A percentile compares a stretch with the other conserved stretches of the same genome.
Evolutionary conservation across 2,797 vertebrate species (phyloP).

Genomic region (Pseudocheirus occidentalis): DNA sequence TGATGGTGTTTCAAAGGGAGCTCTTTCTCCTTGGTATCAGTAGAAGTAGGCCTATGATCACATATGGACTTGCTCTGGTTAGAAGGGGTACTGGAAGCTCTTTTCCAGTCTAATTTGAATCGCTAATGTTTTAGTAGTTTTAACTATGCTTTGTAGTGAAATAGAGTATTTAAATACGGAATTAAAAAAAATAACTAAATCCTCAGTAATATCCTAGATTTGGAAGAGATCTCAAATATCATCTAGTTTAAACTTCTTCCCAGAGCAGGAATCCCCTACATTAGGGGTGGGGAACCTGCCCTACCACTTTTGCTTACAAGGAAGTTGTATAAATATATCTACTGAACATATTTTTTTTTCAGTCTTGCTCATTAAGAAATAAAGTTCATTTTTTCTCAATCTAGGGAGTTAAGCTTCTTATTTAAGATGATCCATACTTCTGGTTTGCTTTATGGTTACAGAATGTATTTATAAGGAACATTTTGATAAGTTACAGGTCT

Average conservation of each 20-base stretch:
- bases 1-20: not conserved
- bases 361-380: not conserved
- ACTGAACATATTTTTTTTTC: not conserved
- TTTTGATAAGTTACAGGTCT: not conserved
- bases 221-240: not conserved
- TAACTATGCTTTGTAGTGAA: constrained; percentile 15
- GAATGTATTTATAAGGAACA: not conserved
- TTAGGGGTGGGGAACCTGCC: too few relatives aligned
- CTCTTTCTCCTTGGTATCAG: not conserved
- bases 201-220: not conserved
- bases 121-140: too few relatives aligned
- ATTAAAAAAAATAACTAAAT: constrained; percentile 24
- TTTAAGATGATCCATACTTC: not conserved
- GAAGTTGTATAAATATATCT: not conserved
- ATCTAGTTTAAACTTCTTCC: not conserved
- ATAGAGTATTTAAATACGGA: not conserved
- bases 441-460: not conserved
- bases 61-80: too few relatives aligned
- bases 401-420: not conserved
- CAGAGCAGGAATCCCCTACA: not conserved
- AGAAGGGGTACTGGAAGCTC: too few relatives aligned
- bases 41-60: not conserved
- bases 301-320: not conserved
- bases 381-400: not conserved
- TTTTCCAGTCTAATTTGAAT: too few relatives aligned